Evolutionary conservation across 2,888 invertebrate genomes (phyloP).

Genomic region (Oxytorus armatus): DNA sequence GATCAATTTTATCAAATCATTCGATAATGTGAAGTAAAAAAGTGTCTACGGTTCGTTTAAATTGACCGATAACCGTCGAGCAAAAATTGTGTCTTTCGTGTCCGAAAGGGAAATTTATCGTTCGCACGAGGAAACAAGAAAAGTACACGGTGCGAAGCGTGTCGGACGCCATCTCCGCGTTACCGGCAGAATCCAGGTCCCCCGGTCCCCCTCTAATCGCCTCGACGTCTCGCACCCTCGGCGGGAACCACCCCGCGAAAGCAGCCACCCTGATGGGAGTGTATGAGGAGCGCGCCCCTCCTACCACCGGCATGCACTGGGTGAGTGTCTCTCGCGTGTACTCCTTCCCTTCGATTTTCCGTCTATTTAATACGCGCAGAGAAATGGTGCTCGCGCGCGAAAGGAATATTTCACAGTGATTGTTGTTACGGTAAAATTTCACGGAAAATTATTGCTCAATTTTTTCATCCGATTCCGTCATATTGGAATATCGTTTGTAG

Average conservation of each 20-base stretch:
- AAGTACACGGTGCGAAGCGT: constrained; percentile 72
- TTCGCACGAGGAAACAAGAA: constrained; percentile 34
- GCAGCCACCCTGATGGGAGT: constrained; percentile 92
- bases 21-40: constrained; percentile 42
- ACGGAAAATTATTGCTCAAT: too few species aligned
- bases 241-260: constrained; percentile 83
- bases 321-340: constrained; percentile 86
- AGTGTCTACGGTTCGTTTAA: constrained; percentile 39
- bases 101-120: constrained; percentile 29
- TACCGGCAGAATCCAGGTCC: constrained; percentile 84
- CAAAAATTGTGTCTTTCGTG: constrained; percentile 63
- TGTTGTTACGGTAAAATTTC: too few species aligned
- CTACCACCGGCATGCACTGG: constrained; percentile 96
- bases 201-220: constrained; percentile 84
- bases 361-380: too few species aligned
- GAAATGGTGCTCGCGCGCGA: too few species aligned
- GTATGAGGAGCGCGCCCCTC: constrained; percentile 92
- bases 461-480: too few species aligned
- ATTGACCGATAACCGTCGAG: constrained; percentile 11
- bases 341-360: neutral
- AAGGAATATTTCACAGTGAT: too few species aligned
- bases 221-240: constrained; percentile 81
- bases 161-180: constrained; percentile 84
- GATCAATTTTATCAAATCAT: neutral
- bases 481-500: too few species aligned